Evolutionary conservation across 1,140 invertebrate genomes (phyloP).

Genomic region (Lordiphosa clarofinis): DNA sequence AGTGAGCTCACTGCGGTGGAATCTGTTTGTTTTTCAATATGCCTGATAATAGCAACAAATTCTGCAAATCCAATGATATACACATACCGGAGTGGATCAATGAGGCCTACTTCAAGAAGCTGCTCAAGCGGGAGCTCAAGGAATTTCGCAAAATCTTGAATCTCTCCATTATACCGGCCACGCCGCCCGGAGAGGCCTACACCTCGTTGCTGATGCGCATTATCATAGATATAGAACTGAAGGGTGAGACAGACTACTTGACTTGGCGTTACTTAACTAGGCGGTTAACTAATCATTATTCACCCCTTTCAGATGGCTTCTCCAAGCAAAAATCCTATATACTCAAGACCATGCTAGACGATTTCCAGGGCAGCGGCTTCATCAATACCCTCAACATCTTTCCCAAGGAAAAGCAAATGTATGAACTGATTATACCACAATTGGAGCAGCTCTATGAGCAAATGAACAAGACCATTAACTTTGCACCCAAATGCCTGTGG

Average conservation of each 20-base stretch:
- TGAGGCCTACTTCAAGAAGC: constrained; percentile 59
- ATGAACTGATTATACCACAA: constrained; percentile 62
- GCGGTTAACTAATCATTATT: constrained; percentile 10
- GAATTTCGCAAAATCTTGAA: constrained; percentile 72
- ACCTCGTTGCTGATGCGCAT: constrained; percentile 72
- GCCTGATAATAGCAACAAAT: constrained; percentile 75
- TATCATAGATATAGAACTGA: constrained; percentile 74
- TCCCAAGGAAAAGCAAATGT: constrained; percentile 74
- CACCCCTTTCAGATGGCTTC: constrained; percentile 58
- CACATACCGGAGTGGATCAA: constrained; percentile 70
- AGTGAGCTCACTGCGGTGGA: constrained; percentile 34
- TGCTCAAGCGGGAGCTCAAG: constrained; percentile 54
- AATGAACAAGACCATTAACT: constrained; percentile 47
- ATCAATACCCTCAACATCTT: constrained; percentile 70
- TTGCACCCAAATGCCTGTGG: constrained; percentile 67
- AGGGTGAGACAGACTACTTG: constrained; percentile 49
- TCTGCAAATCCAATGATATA: constrained; percentile 50
- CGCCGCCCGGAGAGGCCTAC: constrained; percentile 67
- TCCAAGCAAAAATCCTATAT: constrained; percentile 72
- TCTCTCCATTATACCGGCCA: constrained; percentile 64
- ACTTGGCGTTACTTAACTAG: not conserved
- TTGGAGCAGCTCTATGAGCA: constrained; percentile 66
- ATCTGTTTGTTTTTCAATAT: constrained; percentile 31
- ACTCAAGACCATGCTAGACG: constrained; percentile 68
- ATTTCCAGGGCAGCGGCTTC: constrained; percentile 57